These are phyloP conservation scores for Jordanella pulchra DNA, from an alignment of 2,797 vertebrate species.

Conservation along the genomic window DNA sequence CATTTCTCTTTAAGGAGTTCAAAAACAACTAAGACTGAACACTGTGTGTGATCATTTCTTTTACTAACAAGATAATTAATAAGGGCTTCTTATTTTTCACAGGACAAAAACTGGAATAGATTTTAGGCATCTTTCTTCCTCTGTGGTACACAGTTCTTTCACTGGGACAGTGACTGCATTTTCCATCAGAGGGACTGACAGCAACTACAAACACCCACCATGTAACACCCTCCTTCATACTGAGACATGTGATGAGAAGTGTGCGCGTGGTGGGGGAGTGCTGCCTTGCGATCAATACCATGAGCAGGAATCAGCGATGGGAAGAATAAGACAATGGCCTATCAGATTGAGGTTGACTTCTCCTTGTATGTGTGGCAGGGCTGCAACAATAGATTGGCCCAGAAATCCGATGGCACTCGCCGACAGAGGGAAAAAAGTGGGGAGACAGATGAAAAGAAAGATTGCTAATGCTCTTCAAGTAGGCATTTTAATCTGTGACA, in stretches of 20 bases:
- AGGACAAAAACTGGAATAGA: conserved; percentile 20
- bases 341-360: conserved; percentile 92
- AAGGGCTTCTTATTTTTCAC: neutral
- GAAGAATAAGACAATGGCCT: conserved; percentile 87
- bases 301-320: conserved; percentile 86
- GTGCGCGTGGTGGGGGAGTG: conserved; percentile 47
- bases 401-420: conserved; percentile 84
- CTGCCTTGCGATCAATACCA: conserved; percentile 83
- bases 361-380: conserved; percentile 84
- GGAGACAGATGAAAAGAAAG: conserved; percentile 86
- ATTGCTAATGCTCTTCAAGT: conserved; percentile 87
- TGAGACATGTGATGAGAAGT: conserved; percentile 77
- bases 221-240: conserved; percentile 42
- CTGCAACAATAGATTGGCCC: conserved; percentile 85
- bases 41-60: conserved; percentile 7
- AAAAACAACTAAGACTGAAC: neutral
- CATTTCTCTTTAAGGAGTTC: neutral
- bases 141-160: conserved; percentile 36
- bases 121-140: conserved; percentile 43
- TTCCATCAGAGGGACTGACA: conserved; percentile 60
- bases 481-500: conserved; percentile 91
- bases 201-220: conserved; percentile 49
- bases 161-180: conserved; percentile 59
- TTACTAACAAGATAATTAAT: neutral
- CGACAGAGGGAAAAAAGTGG: conserved; percentile 55